These are phyloP conservation scores for Centropristis striata DNA, from an alignment of 2,113 vertebrate species.

Conservation along the genomic window DNA sequence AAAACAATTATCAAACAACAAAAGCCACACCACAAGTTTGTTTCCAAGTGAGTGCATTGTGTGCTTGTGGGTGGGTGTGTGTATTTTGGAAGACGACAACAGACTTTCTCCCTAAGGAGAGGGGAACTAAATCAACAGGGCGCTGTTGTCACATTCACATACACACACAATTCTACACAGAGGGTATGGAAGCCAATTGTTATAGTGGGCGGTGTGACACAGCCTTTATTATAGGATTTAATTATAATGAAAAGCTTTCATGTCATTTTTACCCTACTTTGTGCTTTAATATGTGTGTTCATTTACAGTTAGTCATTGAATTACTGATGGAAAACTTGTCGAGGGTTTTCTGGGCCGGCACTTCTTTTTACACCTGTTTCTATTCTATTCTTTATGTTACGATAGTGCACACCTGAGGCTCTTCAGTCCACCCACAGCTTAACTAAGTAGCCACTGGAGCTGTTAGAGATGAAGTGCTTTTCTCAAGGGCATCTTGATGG, in stretches of 20 bases:
- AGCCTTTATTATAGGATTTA: conserved; percentile 57
- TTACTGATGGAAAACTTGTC: not conserved
- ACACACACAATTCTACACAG: conserved; percentile 45
- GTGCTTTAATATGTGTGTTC: conserved; percentile 30
- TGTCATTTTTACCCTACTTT: conserved; percentile 30
- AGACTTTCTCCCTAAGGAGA: conserved; percentile 73
- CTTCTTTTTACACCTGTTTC: not conserved
- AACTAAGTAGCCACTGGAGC: not conserved
- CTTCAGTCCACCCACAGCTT: not conserved
- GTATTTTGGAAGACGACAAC: conserved; percentile 71
- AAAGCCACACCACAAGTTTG: conserved; percentile 65
- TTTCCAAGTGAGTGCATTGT: conserved; percentile 63
- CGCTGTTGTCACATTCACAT: conserved; percentile 42
- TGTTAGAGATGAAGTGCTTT: not conserved
- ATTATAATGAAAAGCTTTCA: conserved; percentile 60
- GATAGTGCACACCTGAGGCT: not conserved
- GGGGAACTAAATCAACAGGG: conserved; percentile 70
- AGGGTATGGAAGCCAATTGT: conserved; percentile 56
- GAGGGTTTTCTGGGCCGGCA: not conserved
- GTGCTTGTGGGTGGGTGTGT: conserved; percentile 50
- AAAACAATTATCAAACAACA: conserved; percentile 81
- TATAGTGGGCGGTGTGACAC: conserved; percentile 65
- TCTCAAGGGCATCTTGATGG: not conserved
- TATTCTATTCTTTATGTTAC: not conserved
- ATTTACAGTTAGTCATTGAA: conserved; percentile 51